Conservation (phyloP, 2,797 vertebrate species). For the Gymnodraco acuticeps region DNA sequence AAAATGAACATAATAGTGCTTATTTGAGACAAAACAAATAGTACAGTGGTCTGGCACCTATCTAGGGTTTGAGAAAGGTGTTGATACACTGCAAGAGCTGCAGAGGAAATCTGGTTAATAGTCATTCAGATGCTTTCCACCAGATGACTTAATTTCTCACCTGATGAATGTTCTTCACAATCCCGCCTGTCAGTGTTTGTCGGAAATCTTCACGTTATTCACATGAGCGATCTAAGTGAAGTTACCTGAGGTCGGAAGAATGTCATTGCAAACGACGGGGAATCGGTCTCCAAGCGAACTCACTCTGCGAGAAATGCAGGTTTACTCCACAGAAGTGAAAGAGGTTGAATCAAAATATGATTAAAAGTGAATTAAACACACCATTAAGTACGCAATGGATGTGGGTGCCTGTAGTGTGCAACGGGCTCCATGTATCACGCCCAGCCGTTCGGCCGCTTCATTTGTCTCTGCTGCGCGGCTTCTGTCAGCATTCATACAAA, state of each 20-base stretch:
- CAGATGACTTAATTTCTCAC: conserved; percentile 30
- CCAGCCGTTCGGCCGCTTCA: conserved; percentile 50
- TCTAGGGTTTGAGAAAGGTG: conserved; percentile 35
- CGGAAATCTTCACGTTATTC: background rate
- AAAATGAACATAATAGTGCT: too few species aligned
- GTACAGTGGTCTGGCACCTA: conserved; percentile 52
- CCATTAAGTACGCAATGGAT: conserved; percentile 70
- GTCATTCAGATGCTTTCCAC: conserved; percentile 10
- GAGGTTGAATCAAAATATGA: conserved; percentile 64
- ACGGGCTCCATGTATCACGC: conserved; percentile 68
- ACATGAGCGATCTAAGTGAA: conserved; percentile 21
- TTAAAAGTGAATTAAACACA: conserved; percentile 76
- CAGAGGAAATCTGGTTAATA: background rate
- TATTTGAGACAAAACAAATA: conserved; percentile 65
- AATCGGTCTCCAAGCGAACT: conserved; percentile 54
- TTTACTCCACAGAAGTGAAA: conserved; percentile 50
- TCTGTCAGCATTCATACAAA: conserved; percentile 26
- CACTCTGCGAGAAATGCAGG: conserved; percentile 44
- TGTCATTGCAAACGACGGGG: conserved; percentile 25
- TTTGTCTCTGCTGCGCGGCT: conserved; percentile 47
- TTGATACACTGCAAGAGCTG: conserved; percentile 28
- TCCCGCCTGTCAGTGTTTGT: conserved; percentile 6
- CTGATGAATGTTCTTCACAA: conserved; percentile 35
- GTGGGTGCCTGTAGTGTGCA: conserved; percentile 47
- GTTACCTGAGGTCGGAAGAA: conserved; percentile 32